These are phyloP conservation scores for Macheiramphus alcinus DNA, from an alignment of 2,113 vertebrate species.

Conservation along the genomic window DNA sequence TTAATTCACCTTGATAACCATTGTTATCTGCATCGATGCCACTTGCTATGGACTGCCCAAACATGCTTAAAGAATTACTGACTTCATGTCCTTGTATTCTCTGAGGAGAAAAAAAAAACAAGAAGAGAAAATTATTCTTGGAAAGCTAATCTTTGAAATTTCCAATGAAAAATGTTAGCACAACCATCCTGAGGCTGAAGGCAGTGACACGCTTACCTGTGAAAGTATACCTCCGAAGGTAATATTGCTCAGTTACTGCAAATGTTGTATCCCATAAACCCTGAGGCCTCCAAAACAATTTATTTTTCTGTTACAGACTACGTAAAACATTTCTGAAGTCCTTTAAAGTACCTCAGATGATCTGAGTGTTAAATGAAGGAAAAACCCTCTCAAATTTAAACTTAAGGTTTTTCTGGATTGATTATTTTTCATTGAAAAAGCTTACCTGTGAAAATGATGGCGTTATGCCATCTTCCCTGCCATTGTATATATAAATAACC, in stretches of 20 bases:
- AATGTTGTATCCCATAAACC: neutral
- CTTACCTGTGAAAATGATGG: constrained; percentile 79
- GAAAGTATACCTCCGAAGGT: neutral
- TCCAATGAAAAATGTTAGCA: neutral
- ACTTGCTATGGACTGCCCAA: constrained; percentile 86
- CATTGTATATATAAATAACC: constrained; percentile 88
- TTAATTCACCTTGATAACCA: constrained; percentile 81
- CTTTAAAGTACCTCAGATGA: neutral
- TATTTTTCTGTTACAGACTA: neutral
- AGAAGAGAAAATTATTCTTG: neutral
- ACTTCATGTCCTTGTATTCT: constrained; percentile 78
- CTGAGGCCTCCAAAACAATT: neutral
- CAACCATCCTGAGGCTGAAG: neutral
- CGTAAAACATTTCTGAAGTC: neutral
- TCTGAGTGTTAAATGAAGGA: neutral
- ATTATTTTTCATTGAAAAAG: neutral
- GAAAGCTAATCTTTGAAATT: neutral
- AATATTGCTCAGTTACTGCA: neutral
- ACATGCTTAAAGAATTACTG: constrained; percentile 78
- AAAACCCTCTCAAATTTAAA: neutral
- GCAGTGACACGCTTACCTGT: neutral
- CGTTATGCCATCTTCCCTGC: constrained; percentile 77
- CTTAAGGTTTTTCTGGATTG: neutral
- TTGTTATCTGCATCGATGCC: constrained; percentile 84
- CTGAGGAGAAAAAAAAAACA: constrained; percentile 51